phyloP scores from a whole-genome alignment of 1,140 invertebrate species.

The Drosophila pruinosa region DNA sequence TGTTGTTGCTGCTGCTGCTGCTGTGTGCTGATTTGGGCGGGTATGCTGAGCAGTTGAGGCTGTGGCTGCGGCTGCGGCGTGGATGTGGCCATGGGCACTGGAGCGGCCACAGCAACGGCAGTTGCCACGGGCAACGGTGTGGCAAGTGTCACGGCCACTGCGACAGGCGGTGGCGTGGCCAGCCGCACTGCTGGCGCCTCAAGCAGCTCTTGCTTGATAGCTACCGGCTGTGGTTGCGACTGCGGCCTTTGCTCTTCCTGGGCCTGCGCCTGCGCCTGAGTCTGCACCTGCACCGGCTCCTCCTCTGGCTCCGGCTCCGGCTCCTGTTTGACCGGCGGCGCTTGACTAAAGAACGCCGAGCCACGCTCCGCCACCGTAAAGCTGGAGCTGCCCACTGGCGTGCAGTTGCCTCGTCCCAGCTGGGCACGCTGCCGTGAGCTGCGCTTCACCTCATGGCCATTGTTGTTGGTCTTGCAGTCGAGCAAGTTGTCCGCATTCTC shows the following conservation, averaged over 20 bases:
- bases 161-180: neutral
- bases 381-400: constrained; percentile 53
- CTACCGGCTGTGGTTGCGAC: neutral
- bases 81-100: constrained; percentile 1
- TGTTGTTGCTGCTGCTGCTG: constrained; percentile 26
- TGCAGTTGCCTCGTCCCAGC: neutral
- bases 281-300: neutral
- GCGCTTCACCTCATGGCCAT: constrained; percentile 43
- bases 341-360: constrained; percentile 62
- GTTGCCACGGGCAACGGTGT: neutral
- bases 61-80: constrained; percentile 12
- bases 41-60: constrained; percentile 60
- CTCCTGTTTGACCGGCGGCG: constrained; percentile 36
- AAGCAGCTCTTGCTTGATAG: too few relatives aligned
- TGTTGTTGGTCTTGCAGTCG: constrained; percentile 56
- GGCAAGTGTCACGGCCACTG: neutral
- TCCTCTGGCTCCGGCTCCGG: neutral
- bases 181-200: too few relatives aligned
- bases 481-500: constrained; percentile 67
- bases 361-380: constrained; percentile 39
- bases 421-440: constrained; percentile 45
- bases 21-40: constrained; percentile 66
- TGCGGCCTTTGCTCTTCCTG: constrained; percentile 1
- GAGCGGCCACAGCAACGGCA: neutral
- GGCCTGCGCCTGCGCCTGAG: neutral